phyloP scores from a whole-genome alignment of 2,888 invertebrate genomes.

The Drosophila kokeensis region DNA sequence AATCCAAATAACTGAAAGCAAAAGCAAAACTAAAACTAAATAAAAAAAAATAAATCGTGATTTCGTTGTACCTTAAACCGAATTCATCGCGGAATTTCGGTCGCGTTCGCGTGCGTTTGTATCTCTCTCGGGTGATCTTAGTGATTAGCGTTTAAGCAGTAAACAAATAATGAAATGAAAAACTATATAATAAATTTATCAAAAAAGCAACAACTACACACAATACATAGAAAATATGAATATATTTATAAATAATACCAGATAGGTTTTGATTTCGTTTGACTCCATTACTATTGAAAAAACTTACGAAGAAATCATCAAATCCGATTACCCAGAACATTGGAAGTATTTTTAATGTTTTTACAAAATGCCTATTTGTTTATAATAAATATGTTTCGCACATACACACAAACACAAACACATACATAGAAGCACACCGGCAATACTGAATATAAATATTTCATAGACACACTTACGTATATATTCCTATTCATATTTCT shows the following conservation, averaged over 20 bases:
- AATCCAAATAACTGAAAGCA: conserved; percentile 45
- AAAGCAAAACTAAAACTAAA: conserved; percentile 55
- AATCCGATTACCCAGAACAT: conserved; percentile 14
- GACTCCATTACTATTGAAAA: conserved; percentile 17
- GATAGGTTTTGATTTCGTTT: conserved; percentile 49
- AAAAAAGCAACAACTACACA: conserved; percentile 35
- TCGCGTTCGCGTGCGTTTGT: conserved; percentile 85
- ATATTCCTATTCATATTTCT: conserved; percentile 15
- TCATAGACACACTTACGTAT: conserved; percentile 17
- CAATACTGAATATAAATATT: conserved; percentile 23
- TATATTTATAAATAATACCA: conserved; percentile 55
- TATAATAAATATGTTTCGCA: conserved; percentile 13
- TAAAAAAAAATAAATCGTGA: conserved; percentile 81
- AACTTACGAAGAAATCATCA: conserved; percentile 4
- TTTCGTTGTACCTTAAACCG: conserved; percentile 86
- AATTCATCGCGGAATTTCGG: conserved; percentile 86
- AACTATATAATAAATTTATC: conserved; percentile 23
- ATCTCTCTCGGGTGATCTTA: conserved; percentile 85
- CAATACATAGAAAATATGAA: conserved; percentile 34
- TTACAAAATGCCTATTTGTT: conserved; percentile 19
- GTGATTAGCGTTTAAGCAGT: conserved; percentile 81
- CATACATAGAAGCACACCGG: conserved; percentile 25
- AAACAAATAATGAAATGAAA: conserved; percentile 42
- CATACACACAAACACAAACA: conserved; percentile 35
- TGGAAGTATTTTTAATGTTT: conserved; percentile 1